phyloP scores from a whole-genome alignment of 2,797 vertebrate species.

The Scarus forsteni region DNA sequence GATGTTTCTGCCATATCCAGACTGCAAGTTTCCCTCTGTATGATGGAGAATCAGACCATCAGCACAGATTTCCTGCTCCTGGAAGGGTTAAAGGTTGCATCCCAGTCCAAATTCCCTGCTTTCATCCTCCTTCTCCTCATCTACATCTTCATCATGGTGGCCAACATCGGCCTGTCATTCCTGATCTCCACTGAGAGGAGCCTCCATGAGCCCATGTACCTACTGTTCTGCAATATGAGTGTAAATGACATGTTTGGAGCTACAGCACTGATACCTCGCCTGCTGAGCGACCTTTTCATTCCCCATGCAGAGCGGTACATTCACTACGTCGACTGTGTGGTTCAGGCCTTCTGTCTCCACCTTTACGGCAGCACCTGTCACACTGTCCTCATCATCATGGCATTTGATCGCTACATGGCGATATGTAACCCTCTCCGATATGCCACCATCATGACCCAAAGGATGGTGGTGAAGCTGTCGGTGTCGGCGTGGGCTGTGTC shows the following conservation, averaged over 20 bases:
- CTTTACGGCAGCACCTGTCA: constrained; percentile 81
- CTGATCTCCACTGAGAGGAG: constrained; percentile 52
- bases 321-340: constrained; percentile 76
- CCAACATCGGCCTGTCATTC: constrained; percentile 66
- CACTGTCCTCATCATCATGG: constrained; percentile 87
- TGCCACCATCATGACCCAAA: constrained; percentile 71
- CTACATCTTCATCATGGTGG: constrained; percentile 62
- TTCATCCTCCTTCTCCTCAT: constrained; percentile 57
- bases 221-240: constrained; percentile 85
- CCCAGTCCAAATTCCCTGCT: constrained; percentile 17
- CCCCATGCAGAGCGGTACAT: constrained; percentile 74
- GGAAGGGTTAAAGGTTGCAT: constrained; percentile 61
- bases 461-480: constrained; percentile 73
- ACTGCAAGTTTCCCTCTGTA: neutral
- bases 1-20: neutral
- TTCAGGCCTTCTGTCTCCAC: constrained; percentile 87
- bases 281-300: constrained; percentile 80
- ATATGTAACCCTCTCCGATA: constrained; percentile 86
- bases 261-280: constrained; percentile 71
- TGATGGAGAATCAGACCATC: constrained; percentile 60
- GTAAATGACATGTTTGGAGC: constrained; percentile 81
- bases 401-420: constrained; percentile 86
- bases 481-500: constrained; percentile 54
- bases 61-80: constrained; percentile 43
- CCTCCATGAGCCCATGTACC: constrained; percentile 87